Evolutionary conservation across 2,113 vertebrate species (phyloP).

Genomic region (Notarius quadriscutis): DNA sequence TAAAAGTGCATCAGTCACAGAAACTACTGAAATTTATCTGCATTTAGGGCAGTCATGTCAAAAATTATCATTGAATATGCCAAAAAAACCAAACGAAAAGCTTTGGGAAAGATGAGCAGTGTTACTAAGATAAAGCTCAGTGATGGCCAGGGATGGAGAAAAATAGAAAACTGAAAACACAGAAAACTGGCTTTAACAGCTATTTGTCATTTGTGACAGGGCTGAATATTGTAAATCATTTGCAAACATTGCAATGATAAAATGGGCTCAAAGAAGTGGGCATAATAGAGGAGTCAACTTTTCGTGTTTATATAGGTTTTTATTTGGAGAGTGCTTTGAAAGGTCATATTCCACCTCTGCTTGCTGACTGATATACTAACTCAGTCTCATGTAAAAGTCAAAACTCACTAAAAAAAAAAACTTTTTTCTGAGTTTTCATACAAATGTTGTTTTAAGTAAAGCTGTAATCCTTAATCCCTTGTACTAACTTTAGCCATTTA

Average conservation of each 20-base stretch:
- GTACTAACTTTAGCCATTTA: not conserved
- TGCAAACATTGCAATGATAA: not conserved
- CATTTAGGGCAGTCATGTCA: not conserved
- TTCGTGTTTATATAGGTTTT: not conserved
- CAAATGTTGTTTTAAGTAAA: not conserved
- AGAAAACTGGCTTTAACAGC: not conserved
- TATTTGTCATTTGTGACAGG: conserved; percentile 1
- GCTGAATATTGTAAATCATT: not conserved
- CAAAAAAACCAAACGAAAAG: not conserved
- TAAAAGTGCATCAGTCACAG: not conserved
- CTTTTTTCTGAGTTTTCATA: not conserved
- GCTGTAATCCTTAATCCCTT: not conserved
- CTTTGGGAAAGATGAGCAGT: not conserved
- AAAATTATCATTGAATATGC: conserved; percentile 4
- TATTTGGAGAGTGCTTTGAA: not conserved
- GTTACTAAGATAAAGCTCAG: not conserved
- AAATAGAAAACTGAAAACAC: not conserved
- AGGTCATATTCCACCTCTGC: not conserved
- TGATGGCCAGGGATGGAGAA: not conserved
- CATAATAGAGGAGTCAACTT: not conserved
- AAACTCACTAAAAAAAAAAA: not conserved
- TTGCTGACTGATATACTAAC: not conserved
- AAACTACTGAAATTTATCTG: not conserved
- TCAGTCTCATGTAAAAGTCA: not conserved
- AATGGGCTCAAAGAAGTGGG: not conserved